phyloP scores from a whole-genome alignment of 2,113 vertebrate genomes.

The Oncorhynchus clarkii region DNA sequence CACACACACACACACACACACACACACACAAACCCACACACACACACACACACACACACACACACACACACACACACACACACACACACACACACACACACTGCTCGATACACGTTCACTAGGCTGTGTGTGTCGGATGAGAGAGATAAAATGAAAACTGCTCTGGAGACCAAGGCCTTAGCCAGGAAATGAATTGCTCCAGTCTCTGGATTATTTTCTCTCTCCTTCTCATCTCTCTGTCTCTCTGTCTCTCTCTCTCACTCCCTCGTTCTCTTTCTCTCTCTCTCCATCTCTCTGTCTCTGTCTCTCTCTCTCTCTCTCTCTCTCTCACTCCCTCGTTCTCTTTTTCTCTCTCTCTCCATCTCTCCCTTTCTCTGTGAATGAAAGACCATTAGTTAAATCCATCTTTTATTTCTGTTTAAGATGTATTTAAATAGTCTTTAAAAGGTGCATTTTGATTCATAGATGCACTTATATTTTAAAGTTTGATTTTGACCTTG shows the following conservation, averaged over 20 bases:
- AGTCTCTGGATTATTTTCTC: constrained; percentile 61
- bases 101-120: no score
- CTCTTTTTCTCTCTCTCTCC: background rate
- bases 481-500: no score
- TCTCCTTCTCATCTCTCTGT: background rate
- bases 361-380: background rate
- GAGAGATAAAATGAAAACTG: constrained; percentile 64
- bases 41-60: background rate
- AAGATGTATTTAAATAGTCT: background rate
- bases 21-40: background rate
- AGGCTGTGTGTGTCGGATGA: background rate
- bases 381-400: background rate
- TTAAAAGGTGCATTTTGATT: no score
- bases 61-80: background rate
- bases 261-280: no score
- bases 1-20: background rate
- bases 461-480: background rate
- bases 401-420: background rate
- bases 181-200: constrained; percentile 71
- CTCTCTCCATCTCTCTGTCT: no score
- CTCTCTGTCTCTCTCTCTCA: no score
- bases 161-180: constrained; percentile 49
- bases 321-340: background rate
- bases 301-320: no score
- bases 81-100: no score